These are phyloP conservation scores for Zoanthus solanderi DNA, from an alignment of 92 coral and sea anemone species.

Conservation along the genomic window DNA sequence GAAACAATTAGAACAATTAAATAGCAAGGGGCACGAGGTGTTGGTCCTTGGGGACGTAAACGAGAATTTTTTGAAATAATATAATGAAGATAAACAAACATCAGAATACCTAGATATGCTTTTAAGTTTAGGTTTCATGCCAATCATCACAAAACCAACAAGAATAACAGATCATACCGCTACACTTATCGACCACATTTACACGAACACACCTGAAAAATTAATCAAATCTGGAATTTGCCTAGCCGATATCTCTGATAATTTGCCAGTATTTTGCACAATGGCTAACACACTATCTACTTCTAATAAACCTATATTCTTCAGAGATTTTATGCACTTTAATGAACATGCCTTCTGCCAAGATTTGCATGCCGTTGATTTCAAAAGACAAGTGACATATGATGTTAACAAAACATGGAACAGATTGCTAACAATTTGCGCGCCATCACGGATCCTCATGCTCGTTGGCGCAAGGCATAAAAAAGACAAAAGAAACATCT, in stretches of 20 bases:
- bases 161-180: slow-evolving; percentile 62
- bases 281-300: slow-evolving; percentile 16
- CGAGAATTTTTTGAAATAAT: slow-evolving; percentile 38
- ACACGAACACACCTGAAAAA: slow-evolving; percentile 50
- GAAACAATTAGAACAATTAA: slow-evolving; percentile 28
- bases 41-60: slow-evolving; percentile 58
- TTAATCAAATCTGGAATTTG: slow-evolving; percentile 58
- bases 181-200: slow-evolving; percentile 69
- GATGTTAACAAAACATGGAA: no score
- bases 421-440: neutral
- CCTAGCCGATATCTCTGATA: slow-evolving; percentile 56
- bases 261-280: slow-evolving; percentile 61
- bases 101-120: slow-evolving; percentile 16
- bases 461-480: no score
- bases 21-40: slow-evolving; percentile 45
- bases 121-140: slow-evolving; percentile 38
- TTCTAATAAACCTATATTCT: neutral
- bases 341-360: neutral
- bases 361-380: no score
- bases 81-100: slow-evolving; percentile 36
- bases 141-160: slow-evolving; percentile 68
- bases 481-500: neutral
- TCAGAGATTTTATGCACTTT: no score
- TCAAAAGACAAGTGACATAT: no score
- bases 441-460: neutral